Evolutionary conservation across 2,888 invertebrate genomes (phyloP), one percentile per base, ranked within the genome.

Genomic region (Orthonychiurus folsomi): DNA sequence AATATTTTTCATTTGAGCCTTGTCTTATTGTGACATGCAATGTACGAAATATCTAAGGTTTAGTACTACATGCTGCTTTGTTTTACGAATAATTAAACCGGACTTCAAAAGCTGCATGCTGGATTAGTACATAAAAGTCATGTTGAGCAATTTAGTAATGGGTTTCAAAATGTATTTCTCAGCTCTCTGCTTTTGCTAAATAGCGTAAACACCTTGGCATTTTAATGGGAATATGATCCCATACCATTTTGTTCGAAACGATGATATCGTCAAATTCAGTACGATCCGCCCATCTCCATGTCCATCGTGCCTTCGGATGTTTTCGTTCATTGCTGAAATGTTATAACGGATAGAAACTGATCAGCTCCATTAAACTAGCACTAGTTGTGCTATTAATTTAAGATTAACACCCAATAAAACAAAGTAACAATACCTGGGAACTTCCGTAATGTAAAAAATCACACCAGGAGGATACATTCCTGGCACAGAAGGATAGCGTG

Each of bases 191-290:
- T 21, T 52, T 5, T 5, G 52, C 52, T 21, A 52, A 23, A 23
- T 5, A 21, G n/a, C 24, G 52, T 12, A 52, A n/a, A 9, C 12
- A 20, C 20, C n/a, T 57, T 26, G 57, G 57, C 84, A 75, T 86
- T 86, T 75, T 89, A 86, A 0, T 92, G 92, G 56, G 92, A 79
- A 57, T 20, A 76, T 93, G 93, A 77, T 93, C 92, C 1, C 88
- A 80, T 2, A 92, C 76, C 88, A 92, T 92, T 58, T 87, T 81
- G 3, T 89, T 89, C 84, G 89, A 89, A 59, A 93, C 87, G 72
- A 87, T 82, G 59, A 93, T 79, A 74, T 89, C 87, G 80, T 84
- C 84, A 77, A 90, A 89, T 75, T 87, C 87, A 75, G 89, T 88
- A 0, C 87, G 81, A 62, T 84, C 81, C 2, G 87, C 86, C 90